These are phyloP conservation scores for Sarcophaga variegata DNA, from an alignment of 2,888 invertebrate species.

Conservation along the genomic window DNA sequence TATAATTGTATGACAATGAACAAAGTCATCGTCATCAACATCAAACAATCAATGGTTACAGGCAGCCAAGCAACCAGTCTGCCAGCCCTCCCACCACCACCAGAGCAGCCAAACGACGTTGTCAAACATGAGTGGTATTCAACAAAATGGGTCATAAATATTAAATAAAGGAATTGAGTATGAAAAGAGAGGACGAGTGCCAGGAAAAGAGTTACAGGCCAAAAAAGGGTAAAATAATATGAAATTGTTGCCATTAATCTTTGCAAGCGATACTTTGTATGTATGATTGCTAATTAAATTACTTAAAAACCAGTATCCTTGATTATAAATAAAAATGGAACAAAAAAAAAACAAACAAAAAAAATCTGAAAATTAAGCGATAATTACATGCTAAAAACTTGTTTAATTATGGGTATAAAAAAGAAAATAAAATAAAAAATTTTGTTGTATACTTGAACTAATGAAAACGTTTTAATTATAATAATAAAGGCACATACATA, in stretches of 20 bases:
- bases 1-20: conserved; percentile 41
- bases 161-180: not conserved
- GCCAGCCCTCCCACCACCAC: no score
- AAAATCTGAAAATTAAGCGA: no score
- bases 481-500: no score
- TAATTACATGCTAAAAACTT: no score
- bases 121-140: conserved; percentile 21
- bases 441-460: no score
- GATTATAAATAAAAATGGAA: no score
- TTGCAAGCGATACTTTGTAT: conserved; percentile 6
- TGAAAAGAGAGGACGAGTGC: not conserved
- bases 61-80: no score
- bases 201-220: no score
- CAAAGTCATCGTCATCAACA: conserved; percentile 34
- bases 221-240: not conserved
- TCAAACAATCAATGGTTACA: conserved; percentile 4
- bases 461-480: no score
- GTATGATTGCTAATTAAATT: conserved; percentile 31
- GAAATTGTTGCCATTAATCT: conserved; percentile 21
- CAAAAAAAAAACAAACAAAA: no score
- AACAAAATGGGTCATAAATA: conserved; percentile 13
- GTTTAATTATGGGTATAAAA: no score
- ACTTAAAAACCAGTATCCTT: not conserved
- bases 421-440: no score
- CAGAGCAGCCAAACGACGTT: not conserved